Percentiles rank a stretch among this genome's conserved stretches.
phyloP scores from a whole-genome alignment of 1,140 invertebrate species.

The Leguminivora glycinivorella region DNA sequence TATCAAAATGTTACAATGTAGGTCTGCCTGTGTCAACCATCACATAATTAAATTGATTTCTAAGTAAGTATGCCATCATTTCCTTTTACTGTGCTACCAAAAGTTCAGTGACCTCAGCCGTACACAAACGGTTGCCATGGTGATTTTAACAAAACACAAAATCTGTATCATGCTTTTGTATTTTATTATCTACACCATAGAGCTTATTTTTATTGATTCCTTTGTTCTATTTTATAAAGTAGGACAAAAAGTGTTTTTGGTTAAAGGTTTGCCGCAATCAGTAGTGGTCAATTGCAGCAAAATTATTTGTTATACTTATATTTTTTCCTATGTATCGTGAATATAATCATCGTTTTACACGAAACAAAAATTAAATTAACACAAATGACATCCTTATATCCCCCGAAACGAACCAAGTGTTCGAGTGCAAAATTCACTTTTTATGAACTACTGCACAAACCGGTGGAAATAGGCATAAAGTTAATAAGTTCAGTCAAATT shows the following conservation, averaged over 20 bases:
- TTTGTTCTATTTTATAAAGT: constrained; percentile 12
- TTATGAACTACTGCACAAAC: too few species aligned
- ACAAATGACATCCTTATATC: too few species aligned
- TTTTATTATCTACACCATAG: constrained; percentile 10
- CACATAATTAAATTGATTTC: not conserved
- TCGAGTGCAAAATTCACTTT: too few species aligned
- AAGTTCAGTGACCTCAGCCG: constrained; percentile 46
- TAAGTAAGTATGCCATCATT: not conserved
- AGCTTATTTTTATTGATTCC: not conserved
- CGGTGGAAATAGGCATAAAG: too few species aligned
- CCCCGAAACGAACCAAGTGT: too few species aligned
- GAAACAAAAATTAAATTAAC: too few species aligned
- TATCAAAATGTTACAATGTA: not conserved
- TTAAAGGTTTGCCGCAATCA: not conserved
- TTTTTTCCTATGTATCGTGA: too few species aligned
- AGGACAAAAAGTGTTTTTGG: not conserved
- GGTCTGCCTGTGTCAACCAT: not conserved
- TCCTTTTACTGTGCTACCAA: not conserved
- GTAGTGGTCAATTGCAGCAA: not conserved
- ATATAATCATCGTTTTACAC: too few species aligned
- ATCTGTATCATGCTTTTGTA: constrained; percentile 26
- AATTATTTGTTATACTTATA: not conserved
- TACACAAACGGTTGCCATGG: constrained; percentile 56
- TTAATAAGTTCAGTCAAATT: too few species aligned
- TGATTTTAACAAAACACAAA: constrained; percentile 47